Base-by-base conservation (phyloP, 2,888 invertebrate genomes). In the Coenonympha glycerion region DNA sequence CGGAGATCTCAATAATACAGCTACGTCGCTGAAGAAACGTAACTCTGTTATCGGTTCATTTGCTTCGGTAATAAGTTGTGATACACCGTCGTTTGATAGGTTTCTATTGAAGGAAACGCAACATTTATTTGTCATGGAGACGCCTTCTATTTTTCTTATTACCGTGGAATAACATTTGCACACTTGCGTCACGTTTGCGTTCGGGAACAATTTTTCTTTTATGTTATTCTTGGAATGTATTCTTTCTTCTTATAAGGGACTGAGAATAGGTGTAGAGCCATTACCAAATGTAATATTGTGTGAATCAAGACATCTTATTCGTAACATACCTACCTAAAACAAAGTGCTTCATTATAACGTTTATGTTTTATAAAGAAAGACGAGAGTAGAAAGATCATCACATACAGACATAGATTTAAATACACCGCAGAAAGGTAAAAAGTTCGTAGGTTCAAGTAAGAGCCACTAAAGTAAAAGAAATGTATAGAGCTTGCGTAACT, bases 1-100 rank as follows among this genome's bases (percentile, higher is more conserved):
- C 42, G 59, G 45, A 62, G 78, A 47, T 75, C 78, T 56, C 45
- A 31, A 45, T 61, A 65, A 52, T 64, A 50, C 68, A 64, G 73
- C 36, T 60, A 52, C 51, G 46, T 49, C 51, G 49, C 58, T 60
- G 62, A 65, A 69, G 66, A 67, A 66, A 68, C 66, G 64, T 68
- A 71, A 69, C 66, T 67, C 64, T 69, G 66, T 69, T 71, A 74
- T 72, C 72, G 70, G 67, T 73, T 78, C 77, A 78, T 81, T 79
- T 77, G 72, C 63, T 65, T 61, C 65, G 58, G 68, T 76, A 77
- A 80, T 76, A 80, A 76, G 68, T 73, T 70, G 71, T 69, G 72
- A 76, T 76, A 69, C 65, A 61, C 55, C 61, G 62, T 64, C 65
- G 68, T 69, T 70, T 71, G 73, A 74, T 73, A 66, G 66, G 65